These are phyloP conservation scores for Schizothorax lantsangensis DNA, from an alignment of 2,797 vertebrate species.

Conservation along the genomic window DNA sequence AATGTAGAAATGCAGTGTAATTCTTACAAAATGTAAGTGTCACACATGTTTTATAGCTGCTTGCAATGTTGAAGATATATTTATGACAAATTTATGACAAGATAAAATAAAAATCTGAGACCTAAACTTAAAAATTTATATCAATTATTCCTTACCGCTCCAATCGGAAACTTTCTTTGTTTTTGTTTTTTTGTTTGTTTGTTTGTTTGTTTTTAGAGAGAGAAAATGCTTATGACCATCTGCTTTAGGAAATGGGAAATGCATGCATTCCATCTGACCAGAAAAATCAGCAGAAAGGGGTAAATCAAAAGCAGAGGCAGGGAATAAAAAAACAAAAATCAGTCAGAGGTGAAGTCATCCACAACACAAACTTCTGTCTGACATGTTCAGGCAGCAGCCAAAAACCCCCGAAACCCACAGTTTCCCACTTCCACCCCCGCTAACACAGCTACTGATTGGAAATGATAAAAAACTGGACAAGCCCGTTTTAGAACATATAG, in stretches of 20 bases:
- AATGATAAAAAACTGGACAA: slow-evolving; percentile 5
- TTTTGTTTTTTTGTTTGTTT: too few relatives aligned
- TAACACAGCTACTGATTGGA: slow-evolving; percentile 19
- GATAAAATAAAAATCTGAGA: background rate
- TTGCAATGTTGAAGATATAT: background rate
- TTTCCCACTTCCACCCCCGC: background rate
- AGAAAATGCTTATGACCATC: background rate
- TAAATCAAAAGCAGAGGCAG: background rate
- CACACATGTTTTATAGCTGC: background rate
- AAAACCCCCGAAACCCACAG: background rate
- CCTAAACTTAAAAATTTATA: background rate
- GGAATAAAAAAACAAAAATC: background rate
- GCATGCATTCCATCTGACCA: background rate
- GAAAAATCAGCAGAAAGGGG: background rate
- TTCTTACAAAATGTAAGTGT: background rate
- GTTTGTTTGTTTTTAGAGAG: too few relatives aligned
- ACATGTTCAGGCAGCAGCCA: slow-evolving; percentile 44
- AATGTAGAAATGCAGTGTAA: background rate
- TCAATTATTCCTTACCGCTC: background rate
- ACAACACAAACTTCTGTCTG: background rate
- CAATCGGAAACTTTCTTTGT: background rate
- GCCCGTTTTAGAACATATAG: background rate
- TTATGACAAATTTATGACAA: background rate
- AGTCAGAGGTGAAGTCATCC: background rate
- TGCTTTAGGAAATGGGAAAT: background rate